Evolutionary conservation across 2,888 invertebrate genomes (phyloP).

Genomic region (Ophion costatus): DNA sequence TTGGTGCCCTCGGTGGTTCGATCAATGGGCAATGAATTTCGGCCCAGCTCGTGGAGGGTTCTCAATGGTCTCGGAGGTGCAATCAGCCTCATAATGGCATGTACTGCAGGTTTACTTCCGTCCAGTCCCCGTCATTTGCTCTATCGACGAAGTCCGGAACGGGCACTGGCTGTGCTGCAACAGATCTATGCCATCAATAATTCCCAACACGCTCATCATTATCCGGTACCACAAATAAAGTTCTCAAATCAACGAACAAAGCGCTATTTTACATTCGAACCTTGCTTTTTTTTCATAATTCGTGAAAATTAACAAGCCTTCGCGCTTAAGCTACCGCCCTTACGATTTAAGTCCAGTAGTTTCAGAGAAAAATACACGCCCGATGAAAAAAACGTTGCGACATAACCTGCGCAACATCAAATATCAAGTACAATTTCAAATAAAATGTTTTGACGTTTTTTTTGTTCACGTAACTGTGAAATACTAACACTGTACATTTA

Average conservation of each 20-base stretch:
- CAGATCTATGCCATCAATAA: slow-evolving; percentile 84
- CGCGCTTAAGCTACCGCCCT: not conserved
- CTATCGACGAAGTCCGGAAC: slow-evolving; percentile 77
- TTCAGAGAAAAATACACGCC: no score
- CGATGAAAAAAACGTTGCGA: no score
- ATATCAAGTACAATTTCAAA: no score
- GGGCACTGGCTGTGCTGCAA: slow-evolving; percentile 81
- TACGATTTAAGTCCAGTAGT: not conserved
- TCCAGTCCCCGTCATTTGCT: slow-evolving; percentile 83
- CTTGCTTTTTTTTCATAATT: not conserved
- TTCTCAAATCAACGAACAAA: not conserved
- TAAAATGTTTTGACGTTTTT: no score
- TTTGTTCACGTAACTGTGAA: no score
- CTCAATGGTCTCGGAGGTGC: slow-evolving; percentile 79
- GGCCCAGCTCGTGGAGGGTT: slow-evolving; percentile 83
- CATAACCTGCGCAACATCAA: no score
- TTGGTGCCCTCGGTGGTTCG: slow-evolving; percentile 74
- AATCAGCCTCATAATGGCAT: slow-evolving; percentile 81
- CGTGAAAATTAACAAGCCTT: not conserved
- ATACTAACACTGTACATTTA: no score
- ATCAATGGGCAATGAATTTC: slow-evolving; percentile 74
- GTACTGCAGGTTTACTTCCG: slow-evolving; percentile 82
- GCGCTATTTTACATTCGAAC: not conserved
- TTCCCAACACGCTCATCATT: slow-evolving; percentile 83
- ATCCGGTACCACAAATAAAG: slow-evolving; percentile 77